These are phyloP conservation scores for Pterocles orientalis DNA, from an alignment of 2,113 vertebrate genomes.

Conservation along the genomic window DNA sequence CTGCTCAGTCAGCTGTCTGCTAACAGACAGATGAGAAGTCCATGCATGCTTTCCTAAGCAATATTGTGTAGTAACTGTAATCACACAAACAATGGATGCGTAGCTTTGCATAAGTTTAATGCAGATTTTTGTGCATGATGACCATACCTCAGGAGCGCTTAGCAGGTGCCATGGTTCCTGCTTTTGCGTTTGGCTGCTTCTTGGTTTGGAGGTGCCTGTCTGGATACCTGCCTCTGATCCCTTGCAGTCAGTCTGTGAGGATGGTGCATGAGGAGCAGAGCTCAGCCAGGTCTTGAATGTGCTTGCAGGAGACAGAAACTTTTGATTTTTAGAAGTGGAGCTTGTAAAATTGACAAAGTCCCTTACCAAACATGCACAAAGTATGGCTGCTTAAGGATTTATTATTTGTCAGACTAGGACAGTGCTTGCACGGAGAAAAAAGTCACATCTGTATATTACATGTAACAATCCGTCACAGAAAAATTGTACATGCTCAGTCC, in stretches of 20 bases:
- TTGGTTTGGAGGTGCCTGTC: not conserved
- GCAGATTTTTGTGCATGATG: rapidly evolving
- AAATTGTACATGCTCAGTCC: not conserved
- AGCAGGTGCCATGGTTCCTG: not conserved
- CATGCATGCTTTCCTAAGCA: not conserved
- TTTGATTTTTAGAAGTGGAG: not conserved
- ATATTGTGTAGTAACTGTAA: not conserved
- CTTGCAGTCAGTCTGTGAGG: not conserved
- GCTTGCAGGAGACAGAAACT: not conserved
- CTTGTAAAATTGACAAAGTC: not conserved
- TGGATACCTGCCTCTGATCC: not conserved
- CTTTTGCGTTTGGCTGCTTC: not conserved
- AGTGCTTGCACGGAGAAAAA: not conserved
- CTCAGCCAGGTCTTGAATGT: not conserved
- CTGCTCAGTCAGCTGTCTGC: not conserved
- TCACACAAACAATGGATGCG: not conserved
- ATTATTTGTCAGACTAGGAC: not conserved
- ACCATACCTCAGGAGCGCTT: not conserved
- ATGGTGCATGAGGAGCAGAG: rapidly evolving
- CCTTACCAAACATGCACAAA: not conserved
- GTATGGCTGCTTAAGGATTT: not conserved
- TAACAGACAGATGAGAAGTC: not conserved
- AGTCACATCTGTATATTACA: not conserved
- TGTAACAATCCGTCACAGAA: not conserved
- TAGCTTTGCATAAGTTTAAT: not conserved